Evolutionary conservation across 2,797 vertebrate genomes (phyloP), one percentile per base, ranked within the genome.

Genomic region (Atherinosoma microstoma): DNA sequence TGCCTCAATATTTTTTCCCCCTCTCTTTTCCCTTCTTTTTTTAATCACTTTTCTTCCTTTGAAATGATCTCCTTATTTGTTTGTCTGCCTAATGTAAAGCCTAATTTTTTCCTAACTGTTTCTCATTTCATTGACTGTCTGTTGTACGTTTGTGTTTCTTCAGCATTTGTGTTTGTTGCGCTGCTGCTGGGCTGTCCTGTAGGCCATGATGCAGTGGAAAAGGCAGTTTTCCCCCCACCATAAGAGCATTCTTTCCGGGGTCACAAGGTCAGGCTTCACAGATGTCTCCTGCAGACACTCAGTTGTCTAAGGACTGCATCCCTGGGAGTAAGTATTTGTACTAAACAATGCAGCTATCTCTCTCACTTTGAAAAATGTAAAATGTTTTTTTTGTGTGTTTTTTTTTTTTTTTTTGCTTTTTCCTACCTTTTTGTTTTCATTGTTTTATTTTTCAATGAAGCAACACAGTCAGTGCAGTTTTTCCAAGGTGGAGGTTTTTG

Each of bases 161-260:
- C 73, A 78, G 76, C 67, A 69, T 84, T 85, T 83, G 80, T 93
- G 90, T 92, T 93, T 85, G 84, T 64, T 45, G 82, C 80, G 60
- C 82, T 79, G 92, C 92, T 94, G 88, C 85, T 85, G 82, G 92
- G 87, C 79, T 34, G 81, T 92, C 61, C 92, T 94, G 93, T 87
- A 92, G 94, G 94, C 94, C 91, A 87, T 91, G 79, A 82, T 90
- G 71, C 84, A 91, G 86, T 89, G 89, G 89, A 94, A 90, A 92
- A 95, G 90, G 89, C 93, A 92, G 86, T 78, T 78, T 82, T 49
- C 73, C 89, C 91, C 86, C 87, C 88, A 96, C 94, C 95, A 96
- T 97, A 95, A 94, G 94, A 96, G 94, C 95, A 96, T 97, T 97
- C 96, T 96, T 96, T 95, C 94, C 83, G 82, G 90, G 96, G 95